These are phyloP conservation scores for Champsocephalus gunnari DNA, from an alignment of 2,797 vertebrate genomes.

Conservation along the genomic window DNA sequence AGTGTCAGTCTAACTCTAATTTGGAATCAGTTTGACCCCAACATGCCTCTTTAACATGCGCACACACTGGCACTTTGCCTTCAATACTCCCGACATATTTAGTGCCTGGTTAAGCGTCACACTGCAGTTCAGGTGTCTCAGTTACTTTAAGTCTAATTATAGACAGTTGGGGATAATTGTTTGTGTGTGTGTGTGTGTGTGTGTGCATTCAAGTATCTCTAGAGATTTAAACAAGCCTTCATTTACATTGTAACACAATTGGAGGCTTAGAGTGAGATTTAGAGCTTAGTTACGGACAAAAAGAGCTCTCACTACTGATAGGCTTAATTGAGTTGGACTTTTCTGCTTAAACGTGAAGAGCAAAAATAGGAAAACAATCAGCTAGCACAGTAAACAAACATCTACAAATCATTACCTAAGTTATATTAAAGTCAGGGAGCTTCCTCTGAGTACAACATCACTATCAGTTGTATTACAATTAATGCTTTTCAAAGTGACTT, in stretches of 20 bases:
- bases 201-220: conserved; percentile 11
- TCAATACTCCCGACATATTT: conserved; percentile 33
- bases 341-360: conserved; percentile 25
- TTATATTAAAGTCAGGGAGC: neutral
- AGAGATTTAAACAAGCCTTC: conserved; percentile 38
- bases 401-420: neutral
- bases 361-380: conserved; percentile 6
- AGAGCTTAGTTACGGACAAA: conserved; percentile 36
- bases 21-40: conserved; percentile 16
- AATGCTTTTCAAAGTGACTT: neutral
- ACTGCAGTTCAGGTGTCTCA: conserved; percentile 15
- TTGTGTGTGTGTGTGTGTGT: neutral
- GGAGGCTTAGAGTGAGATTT: conserved; percentile 45
- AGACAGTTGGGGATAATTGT: conserved; percentile 32
- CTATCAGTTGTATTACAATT: neutral
- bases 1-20: conserved; percentile 34
- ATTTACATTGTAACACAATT: conserved; percentile 40
- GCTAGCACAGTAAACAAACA: neutral
- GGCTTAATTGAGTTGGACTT: conserved; percentile 17
- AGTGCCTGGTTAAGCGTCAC: conserved; percentile 19
- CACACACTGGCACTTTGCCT: conserved; percentile 20
- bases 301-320: conserved; percentile 8
- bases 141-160: conserved; percentile 45
- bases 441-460: neutral
- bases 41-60: conserved; percentile 10